Evolutionary conservation across 2,888 invertebrate genomes (phyloP).

Genomic region (Alloscopus bannaensis): DNA sequence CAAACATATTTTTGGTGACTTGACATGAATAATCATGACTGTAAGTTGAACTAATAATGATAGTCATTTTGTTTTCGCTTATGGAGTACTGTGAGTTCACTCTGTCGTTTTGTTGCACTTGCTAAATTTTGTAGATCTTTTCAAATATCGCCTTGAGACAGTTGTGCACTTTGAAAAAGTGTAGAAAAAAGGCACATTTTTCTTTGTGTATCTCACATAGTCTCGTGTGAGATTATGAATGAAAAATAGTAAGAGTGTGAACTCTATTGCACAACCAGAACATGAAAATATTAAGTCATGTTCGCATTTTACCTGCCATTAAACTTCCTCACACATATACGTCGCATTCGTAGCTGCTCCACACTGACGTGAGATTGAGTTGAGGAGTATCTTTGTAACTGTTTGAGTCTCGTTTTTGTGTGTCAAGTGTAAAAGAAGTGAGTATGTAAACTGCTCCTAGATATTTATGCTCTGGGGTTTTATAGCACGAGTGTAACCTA

Average conservation of each 20-base stretch:
- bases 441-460: no score
- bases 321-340: slow-evolving; percentile 58
- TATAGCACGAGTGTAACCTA: slow-evolving; percentile 6
- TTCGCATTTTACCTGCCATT: slow-evolving; percentile 41
- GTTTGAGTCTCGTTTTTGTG: no score
- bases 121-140: slow-evolving; percentile 56
- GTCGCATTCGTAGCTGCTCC: slow-evolving; percentile 2
- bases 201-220: slow-evolving; percentile 15
- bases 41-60: slow-evolving; percentile 45
- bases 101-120: slow-evolving; percentile 47
- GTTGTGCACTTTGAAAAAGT: slow-evolving; percentile 37
- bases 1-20: slow-evolving; percentile 12
- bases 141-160: slow-evolving; percentile 51
- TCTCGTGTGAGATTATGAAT: no score
- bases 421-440: no score
- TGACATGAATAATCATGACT: slow-evolving; percentile 51
- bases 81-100: slow-evolving; percentile 2
- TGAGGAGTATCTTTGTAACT: no score
- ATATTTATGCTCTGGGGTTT: slow-evolving; percentile 1
- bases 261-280: slow-evolving; percentile 29
- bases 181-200: no score
- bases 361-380: no score
- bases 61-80: slow-evolving; percentile 32
- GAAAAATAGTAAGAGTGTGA: slow-evolving; percentile 4
- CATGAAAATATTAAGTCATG: slow-evolving; percentile 25